These are phyloP conservation scores for Pogonophryne albipinna DNA, from an alignment of 2,797 vertebrate genomes.

Conservation along the genomic window DNA sequence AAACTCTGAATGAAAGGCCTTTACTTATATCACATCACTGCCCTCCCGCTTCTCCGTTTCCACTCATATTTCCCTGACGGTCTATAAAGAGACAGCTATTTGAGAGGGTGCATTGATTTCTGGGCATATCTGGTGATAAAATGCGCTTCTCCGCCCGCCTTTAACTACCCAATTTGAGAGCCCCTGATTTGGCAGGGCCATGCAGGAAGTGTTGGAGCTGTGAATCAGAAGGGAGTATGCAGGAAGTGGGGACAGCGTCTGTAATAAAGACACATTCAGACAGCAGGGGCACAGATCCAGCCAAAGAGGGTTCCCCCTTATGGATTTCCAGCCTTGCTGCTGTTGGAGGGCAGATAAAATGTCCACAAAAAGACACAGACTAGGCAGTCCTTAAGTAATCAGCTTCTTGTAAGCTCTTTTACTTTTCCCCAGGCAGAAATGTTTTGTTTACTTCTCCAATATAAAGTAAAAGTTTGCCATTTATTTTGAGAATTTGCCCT, in stretches of 20 bases:
- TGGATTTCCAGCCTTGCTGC: constrained; percentile 34
- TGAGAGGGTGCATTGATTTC: constrained; percentile 85
- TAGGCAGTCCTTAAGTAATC: not conserved
- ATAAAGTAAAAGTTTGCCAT: constrained; percentile 43
- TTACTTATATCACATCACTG: constrained; percentile 74
- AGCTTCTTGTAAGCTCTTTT: constrained; percentile 15
- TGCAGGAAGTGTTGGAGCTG: constrained; percentile 79
- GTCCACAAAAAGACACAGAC: constrained; percentile 35
- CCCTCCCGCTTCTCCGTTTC: constrained; percentile 73
- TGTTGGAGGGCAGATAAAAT: constrained; percentile 48
- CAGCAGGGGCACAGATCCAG: constrained; percentile 46
- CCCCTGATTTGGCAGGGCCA: constrained; percentile 78
- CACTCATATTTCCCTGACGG: constrained; percentile 81
- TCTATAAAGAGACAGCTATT: constrained; percentile 85
- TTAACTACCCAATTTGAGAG: constrained; percentile 85
- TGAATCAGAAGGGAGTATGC: constrained; percentile 67
- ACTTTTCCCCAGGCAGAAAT: constrained; percentile 15
- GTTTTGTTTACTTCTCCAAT: constrained; percentile 9
- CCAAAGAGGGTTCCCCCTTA: constrained; percentile 32
- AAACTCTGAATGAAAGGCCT: constrained; percentile 73
- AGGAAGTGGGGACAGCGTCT: constrained; percentile 60
- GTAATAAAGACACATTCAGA: constrained; percentile 66
- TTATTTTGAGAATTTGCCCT: constrained; percentile 39
- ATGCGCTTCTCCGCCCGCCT: constrained; percentile 77
- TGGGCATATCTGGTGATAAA: constrained; percentile 85